Conservation (phyloP, 2,113 vertebrate species). For the Malurus alboscapulatus region DNA sequence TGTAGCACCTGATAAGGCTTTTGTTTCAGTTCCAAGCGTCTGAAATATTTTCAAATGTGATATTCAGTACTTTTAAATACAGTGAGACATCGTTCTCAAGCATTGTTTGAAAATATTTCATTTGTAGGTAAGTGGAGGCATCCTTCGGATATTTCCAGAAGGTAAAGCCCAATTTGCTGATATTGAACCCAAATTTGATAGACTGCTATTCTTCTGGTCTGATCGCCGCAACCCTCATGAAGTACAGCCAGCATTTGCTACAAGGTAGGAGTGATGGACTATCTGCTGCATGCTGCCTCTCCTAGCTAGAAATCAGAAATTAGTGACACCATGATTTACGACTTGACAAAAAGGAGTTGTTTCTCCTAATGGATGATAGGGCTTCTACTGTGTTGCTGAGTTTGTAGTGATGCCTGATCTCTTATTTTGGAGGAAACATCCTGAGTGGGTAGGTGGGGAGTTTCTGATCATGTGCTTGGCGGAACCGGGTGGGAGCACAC, state of each 20-base stretch:
- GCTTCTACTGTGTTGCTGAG: not conserved
- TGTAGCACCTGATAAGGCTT: not conserved
- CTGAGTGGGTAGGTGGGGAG: not conserved
- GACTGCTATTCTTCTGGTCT: slow-evolving; percentile 97
- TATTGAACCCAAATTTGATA: slow-evolving; percentile 97
- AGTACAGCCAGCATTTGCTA: slow-evolving; percentile 93
- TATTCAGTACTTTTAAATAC: not conserved
- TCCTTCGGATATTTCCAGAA: slow-evolving; percentile 98
- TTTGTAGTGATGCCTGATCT: not conserved
- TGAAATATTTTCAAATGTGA: not conserved
- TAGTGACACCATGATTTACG: not conserved
- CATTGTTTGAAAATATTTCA: not conserved
- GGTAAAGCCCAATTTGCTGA: slow-evolving; percentile 97
- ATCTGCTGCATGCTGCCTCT: not conserved
- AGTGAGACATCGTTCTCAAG: not conserved
- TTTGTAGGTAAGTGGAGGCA: slow-evolving; percentile 90
- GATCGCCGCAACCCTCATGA: slow-evolving; percentile 98
- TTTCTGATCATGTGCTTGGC: accelerated
- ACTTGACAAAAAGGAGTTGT: not conserved
- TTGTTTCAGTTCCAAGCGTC: not conserved
- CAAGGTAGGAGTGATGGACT: slow-evolving; percentile 78
- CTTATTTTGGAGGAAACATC: not conserved
- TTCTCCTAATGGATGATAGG: not conserved
- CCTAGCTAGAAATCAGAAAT: not conserved
- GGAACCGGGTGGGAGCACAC: not conserved